Percentiles rank a stretch among this genome's conserved stretches.
phyloP scores from a whole-genome alignment of 2,797 vertebrate genomes.

The Acrossocheilus wenchowensis region DNA sequence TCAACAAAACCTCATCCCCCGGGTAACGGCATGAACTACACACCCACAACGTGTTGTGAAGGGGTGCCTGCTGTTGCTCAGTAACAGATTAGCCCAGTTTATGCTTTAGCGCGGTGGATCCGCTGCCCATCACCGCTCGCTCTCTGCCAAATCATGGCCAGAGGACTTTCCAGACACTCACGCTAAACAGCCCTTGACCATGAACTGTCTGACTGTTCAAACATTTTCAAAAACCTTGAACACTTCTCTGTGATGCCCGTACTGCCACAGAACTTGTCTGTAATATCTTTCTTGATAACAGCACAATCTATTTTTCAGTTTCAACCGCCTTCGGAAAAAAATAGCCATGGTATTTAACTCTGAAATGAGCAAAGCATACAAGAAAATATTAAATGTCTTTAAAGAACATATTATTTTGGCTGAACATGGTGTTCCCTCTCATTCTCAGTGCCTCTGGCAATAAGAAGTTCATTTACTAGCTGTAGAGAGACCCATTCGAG shows the following conservation, averaged over 20 bases:
- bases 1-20: slow-evolving; percentile 58
- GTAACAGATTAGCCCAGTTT: slow-evolving; percentile 61
- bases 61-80: slow-evolving; percentile 60
- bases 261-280: background rate
- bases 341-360: background rate
- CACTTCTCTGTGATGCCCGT: slow-evolving; percentile 1
- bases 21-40: slow-evolving; percentile 58
- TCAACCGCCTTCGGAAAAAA: background rate
- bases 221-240: slow-evolving; percentile 45
- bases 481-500: slow-evolving; percentile 10
- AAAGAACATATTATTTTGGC: slow-evolving; percentile 17
- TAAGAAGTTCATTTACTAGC: slow-evolving; percentile 1
- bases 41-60: slow-evolving; percentile 48
- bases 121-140: slow-evolving; percentile 41
- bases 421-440: slow-evolving; percentile 23
- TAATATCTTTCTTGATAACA: background rate
- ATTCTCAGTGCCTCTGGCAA: background rate
- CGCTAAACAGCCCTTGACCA: slow-evolving; percentile 51
- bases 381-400: slow-evolving; percentile 26
- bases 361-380: background rate
- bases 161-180: slow-evolving; percentile 45
- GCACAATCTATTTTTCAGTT: background rate
- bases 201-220: slow-evolving; percentile 45
- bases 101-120: slow-evolving; percentile 54
- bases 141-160: slow-evolving; percentile 41